A percentile compares a stretch with the other conserved stretches of the same genome.
Conservation (phyloP, 2,888 invertebrate species). For the Drosophila testacea region DNA sequence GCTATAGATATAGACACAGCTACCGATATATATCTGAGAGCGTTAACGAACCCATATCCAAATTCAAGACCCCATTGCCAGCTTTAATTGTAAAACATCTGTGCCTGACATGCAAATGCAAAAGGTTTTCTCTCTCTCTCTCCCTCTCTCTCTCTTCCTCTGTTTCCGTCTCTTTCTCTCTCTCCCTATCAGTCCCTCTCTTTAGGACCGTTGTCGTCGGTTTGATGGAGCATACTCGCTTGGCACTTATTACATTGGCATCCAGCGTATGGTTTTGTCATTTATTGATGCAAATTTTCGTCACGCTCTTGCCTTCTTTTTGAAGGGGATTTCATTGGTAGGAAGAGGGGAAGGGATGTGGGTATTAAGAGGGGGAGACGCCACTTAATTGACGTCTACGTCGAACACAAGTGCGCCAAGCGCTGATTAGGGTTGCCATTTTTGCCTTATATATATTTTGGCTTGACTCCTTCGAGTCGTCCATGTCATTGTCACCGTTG, state of each 20-base stretch:
- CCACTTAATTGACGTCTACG: slow-evolving; percentile 77
- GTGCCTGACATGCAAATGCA: slow-evolving; percentile 72
- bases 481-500: slow-evolving; percentile 73
- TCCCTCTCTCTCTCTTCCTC: too few relatives aligned
- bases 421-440: slow-evolving; percentile 74
- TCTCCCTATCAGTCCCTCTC: not conserved
- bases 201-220: slow-evolving; percentile 31
- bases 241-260: slow-evolving; percentile 80
- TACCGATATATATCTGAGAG: slow-evolving; percentile 5
- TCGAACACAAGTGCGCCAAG: slow-evolving; percentile 73
- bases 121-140: slow-evolving; percentile 50
- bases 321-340: slow-evolving; percentile 9
- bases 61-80: slow-evolving; percentile 42
- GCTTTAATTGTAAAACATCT: slow-evolving; percentile 77
- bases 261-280: slow-evolving; percentile 77
- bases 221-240: slow-evolving; percentile 74
- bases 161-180: not conserved
- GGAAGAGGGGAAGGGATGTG: slow-evolving; percentile 7
- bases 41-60: slow-evolving; percentile 18
- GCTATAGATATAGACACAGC: slow-evolving; percentile 3
- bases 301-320: slow-evolving; percentile 45
- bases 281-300: slow-evolving; percentile 78
- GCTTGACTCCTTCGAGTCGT: slow-evolving; percentile 44
- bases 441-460: slow-evolving; percentile 26
- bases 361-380: slow-evolving; percentile 12